phyloP scores from a whole-genome alignment of 1,140 invertebrate genomes.

The Brachionus koreanus region DNA sequence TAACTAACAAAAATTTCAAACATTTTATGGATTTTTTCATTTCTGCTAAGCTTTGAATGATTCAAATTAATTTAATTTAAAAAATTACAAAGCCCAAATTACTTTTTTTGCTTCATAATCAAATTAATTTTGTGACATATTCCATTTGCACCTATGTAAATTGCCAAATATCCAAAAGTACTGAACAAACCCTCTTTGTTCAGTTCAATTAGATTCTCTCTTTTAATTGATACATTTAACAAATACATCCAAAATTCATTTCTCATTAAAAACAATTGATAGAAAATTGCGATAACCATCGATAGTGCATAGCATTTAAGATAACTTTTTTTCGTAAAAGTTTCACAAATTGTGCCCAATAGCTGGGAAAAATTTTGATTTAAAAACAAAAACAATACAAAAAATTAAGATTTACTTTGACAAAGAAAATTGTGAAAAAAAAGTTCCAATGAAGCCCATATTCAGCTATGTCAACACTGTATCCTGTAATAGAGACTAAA shows the following conservation, averaged over 20 bases:
- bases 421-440: conserved; percentile 25
- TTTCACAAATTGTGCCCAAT: background rate
- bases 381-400: background rate
- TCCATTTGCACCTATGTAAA: conserved; percentile 66
- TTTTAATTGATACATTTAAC: background rate
- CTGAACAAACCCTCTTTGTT: conserved; percentile 86
- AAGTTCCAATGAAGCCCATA: conserved; percentile 42
- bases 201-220: conserved; percentile 62
- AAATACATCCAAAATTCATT: conserved; percentile 18
- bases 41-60: background rate
- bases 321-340: background rate
- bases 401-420: background rate
- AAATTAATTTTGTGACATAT: background rate
- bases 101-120: background rate
- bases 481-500: conserved; percentile 53
- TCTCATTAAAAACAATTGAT: background rate
- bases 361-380: background rate
- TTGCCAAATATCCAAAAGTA: conserved; percentile 72
- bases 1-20: background rate
- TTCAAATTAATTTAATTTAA: background rate
- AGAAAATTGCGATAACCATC: background rate
- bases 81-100: background rate
- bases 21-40: background rate
- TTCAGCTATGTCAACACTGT: background rate
- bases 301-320: background rate